Evolutionary conservation across 1,140 invertebrate species (phyloP), one percentile per base, ranked within the genome.

Genomic region (Drosophila subobscura): DNA sequence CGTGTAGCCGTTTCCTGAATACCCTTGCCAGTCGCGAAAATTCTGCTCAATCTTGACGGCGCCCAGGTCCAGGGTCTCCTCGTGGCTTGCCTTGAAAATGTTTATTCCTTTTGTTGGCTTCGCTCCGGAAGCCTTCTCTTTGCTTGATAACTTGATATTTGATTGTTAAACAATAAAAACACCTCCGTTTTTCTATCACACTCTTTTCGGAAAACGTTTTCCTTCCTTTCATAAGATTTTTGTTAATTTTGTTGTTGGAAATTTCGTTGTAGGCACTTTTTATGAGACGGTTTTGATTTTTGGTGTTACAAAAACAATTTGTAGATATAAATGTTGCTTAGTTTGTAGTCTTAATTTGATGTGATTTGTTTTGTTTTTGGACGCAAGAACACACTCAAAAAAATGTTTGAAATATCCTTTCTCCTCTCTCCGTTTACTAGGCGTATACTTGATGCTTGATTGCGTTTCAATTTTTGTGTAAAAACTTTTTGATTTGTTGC

Each of bases 241-340:
- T 46, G 37, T 55, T 68, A 49, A 45, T 56, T 49, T 54, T 51
- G 50, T 37, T 51, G 50, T 37, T 64, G 60, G 54, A 57, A 65
- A 60, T 75, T 49, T 47, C 47, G 12, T 63, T 75, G 22, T 78
- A 85, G 81, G 81, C 81, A 85, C 81, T 85, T 85, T 85, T 51
- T 57, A 54, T 84, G 42, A 85, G 81, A 85, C 81, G 81, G 81
- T 86, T 86, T 86, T 81, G 81, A 63, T 85, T 85, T 84, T 85
- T 84, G 77, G 68, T 74, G 73, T 52, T 64, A 63, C 64, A 70
- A 64, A 77, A 10, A 16, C 58, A 66, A 66, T 66, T 77, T 54
- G 47, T 72, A 20, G 16, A 20, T 20, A 54, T 57, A 63, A 63
- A 50, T 33, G 66, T 66, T 27, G 45, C 46, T 46, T 58, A 8